Evolutionary conservation across 1,140 invertebrate species (phyloP), one percentile per base, ranked within the genome.

Genomic region (Hypsibius dujardini): DNA sequence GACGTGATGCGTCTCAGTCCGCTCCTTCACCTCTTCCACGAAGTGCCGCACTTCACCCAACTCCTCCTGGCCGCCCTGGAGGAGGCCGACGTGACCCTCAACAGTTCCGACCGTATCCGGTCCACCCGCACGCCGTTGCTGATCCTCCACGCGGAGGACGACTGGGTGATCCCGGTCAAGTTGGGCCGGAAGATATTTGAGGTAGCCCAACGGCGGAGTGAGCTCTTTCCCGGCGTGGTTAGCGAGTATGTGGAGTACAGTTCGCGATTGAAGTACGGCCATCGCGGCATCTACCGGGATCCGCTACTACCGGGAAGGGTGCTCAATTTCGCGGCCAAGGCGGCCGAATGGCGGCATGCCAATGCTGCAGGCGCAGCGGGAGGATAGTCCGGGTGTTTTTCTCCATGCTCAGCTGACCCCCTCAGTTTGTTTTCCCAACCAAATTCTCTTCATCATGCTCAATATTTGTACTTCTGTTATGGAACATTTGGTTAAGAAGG

Each of bases 91-190:
- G n/a, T 56, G 50, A 56, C 50, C 7, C 50, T 56, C 7, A 56
- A 56, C n/a, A 56, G 50, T n/a, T 56, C 50, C 7, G 50, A 56
- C 7, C 7, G 46, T 7, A 72, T 75, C 56, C 75, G 74, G 47
- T 79, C 84, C 71, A 84, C 92, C 40, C 81, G 83, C 28, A 84
- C 86, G 75, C 87, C 90, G 1, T 81, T 93, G 60, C 80, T 93
- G 76, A 91, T 95, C 75, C 80, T 95, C 47, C 91, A 95, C 80
- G 90, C 91, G 1, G 84, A 89, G 80, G 91, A 93, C 82, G 91
- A 95, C 80, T 80, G 81, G 14, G 84, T 93, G 47, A 84, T 95
- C 70, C 91, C 91, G 59, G 86, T 85, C 77, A 79, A 82, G 59
- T 81, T 91, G 46, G 89, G 88, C 7, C 7, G 50, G 50, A 56